Conservation (phyloP, 2,888 invertebrate species). For the Phaonia tiefii region DNA sequence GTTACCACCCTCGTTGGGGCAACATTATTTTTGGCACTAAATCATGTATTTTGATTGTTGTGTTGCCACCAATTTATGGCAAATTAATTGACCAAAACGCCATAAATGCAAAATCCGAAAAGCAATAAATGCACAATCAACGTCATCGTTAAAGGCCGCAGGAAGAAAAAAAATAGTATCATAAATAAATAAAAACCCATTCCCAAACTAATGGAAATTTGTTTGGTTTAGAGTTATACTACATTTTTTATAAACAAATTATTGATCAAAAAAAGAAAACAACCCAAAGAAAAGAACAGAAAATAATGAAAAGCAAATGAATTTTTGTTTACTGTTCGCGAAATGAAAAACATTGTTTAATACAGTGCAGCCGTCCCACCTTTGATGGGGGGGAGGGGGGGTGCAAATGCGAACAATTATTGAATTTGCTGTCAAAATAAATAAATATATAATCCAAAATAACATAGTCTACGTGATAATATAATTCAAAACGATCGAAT, state of each 20-base stretch:
- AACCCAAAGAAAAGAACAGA: background rate
- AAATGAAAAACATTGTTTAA: conserved; percentile 3
- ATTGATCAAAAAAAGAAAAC: background rate
- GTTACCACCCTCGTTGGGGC: too few relatives aligned
- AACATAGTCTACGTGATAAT: background rate
- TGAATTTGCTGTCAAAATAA: conserved; percentile 11
- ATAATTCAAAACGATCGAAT: background rate
- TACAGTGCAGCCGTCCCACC: background rate
- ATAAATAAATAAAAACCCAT: conserved; percentile 40
- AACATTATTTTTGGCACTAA: conserved; percentile 14
- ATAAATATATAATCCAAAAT: background rate
- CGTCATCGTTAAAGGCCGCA: conserved; percentile 55
- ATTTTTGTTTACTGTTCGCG: conserved; percentile 17
- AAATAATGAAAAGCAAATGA: background rate
- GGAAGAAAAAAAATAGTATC: conserved; percentile 25
- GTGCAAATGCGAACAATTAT: conserved; percentile 19
- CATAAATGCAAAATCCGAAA: conserved; percentile 23
- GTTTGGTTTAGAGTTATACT: conserved; percentile 26
- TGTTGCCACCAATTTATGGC: conserved; percentile 53
- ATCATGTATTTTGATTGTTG: conserved; percentile 34
- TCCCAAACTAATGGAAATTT: too few relatives aligned
- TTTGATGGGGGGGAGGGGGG: too few relatives aligned
- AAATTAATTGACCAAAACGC: conserved; percentile 49
- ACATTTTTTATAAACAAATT: conserved; percentile 35
- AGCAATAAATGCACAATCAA: conserved; percentile 49